phyloP scores from a whole-genome alignment of 1,140 invertebrate species.

The Drosophila pectinifera region DNA sequence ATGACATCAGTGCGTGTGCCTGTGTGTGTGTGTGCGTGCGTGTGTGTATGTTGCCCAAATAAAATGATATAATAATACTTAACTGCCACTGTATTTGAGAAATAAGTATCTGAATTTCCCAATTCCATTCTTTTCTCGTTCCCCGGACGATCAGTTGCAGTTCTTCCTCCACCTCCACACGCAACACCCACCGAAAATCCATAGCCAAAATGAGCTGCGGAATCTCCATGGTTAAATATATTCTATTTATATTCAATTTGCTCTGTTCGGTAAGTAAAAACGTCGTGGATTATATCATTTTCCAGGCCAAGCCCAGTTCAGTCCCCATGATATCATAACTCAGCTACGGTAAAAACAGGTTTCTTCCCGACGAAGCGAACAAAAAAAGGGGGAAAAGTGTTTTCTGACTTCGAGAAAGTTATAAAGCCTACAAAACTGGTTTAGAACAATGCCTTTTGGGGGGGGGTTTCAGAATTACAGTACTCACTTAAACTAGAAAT shows the following conservation, averaged over 20 bases:
- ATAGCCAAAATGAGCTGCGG: slow-evolving; percentile 87
- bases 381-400: slow-evolving; percentile 4
- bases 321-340: slow-evolving; percentile 61
- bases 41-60: slow-evolving; percentile 43
- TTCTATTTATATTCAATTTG: slow-evolving; percentile 93
- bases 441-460: slow-evolving; percentile 18
- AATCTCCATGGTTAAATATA: slow-evolving; percentile 92
- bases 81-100: slow-evolving; percentile 37
- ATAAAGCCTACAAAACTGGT: slow-evolving; percentile 52
- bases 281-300: slow-evolving; percentile 30
- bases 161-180: slow-evolving; percentile 29
- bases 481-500: not conserved
- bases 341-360: slow-evolving; percentile 47
- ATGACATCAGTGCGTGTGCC: slow-evolving; percentile 37
- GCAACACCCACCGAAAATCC: slow-evolving; percentile 36
- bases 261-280: slow-evolving; percentile 91
- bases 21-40: slow-evolving; percentile 28
- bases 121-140: slow-evolving; percentile 36
- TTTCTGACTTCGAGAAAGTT: slow-evolving; percentile 38
- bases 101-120: slow-evolving; percentile 48
- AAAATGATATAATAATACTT: slow-evolving; percentile 60
- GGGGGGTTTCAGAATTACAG: not conserved
- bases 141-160: slow-evolving; percentile 48
- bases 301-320: slow-evolving; percentile 22
- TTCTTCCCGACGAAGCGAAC: slow-evolving; percentile 7